Base-by-base conservation (phyloP, 37 sponge, comb jelly and placozoan genomes). In the Cliona cf. orientalis region DNA sequence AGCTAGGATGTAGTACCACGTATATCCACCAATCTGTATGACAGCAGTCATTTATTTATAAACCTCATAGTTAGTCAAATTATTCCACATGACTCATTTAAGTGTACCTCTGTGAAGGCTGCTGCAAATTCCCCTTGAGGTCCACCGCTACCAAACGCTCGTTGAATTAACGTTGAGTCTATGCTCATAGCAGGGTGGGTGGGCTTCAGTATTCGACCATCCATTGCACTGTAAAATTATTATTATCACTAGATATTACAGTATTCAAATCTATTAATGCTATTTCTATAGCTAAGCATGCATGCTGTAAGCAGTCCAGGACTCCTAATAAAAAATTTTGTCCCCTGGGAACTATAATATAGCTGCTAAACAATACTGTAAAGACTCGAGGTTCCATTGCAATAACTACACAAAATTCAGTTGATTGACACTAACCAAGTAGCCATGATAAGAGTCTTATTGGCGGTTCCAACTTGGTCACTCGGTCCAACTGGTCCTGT, bases 401-500 rank as follows among this genome's bases (percentile, higher is more conserved):
- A n/a, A n/a, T n/a, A n/a, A n/a, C n/a, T n/a, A n/a, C n/a, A n/a
- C n/a, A n/a, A n/a, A n/a, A n/a, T n/a, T n/a, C n/a, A n/a, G n/a
- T n/a, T n/a, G n/a, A n/a, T n/a, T n/a, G n/a, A 7, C 17, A 34
- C 44, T 55, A 42, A 87, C 82, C 93, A 92, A 33, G 89, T 92
- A 3, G 87, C 74, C 85, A 92, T 80, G 57, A 92, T 87, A 28
- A 88, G 78, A 11, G 80, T 75, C 42, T 62, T 84, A 53, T 92
- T 75, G 26, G 53, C 70, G 11, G 38, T 55, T 5, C 39, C 75
- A 35, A 85, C 56, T 37, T 60, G 49, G 49, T 93, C 94, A 55
- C 88, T 76, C 41, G 84, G 84, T 21, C 92, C 92, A 21, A 92
- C 71, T 25, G 92, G 92, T 1, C 94, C 94, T n/a, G 70, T 77